These are phyloP conservation scores for Neodiprion pinetum DNA, from an alignment of 1,140 invertebrate genomes.

Conservation along the genomic window DNA sequence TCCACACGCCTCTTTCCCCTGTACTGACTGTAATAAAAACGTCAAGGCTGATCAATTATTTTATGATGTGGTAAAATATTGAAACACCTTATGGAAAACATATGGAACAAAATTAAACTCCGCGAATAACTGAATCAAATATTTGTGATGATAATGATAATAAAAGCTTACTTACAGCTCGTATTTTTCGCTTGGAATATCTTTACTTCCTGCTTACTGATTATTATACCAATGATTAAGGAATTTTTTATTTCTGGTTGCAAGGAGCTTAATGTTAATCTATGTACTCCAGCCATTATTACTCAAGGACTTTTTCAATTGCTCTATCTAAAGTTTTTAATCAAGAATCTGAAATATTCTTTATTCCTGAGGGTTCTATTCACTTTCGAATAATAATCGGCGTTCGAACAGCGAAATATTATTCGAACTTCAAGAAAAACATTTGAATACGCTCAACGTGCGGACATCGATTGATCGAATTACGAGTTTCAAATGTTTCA, in stretches of 20 bases:
- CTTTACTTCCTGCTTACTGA: constrained; percentile 50
- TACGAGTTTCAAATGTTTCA: not conserved
- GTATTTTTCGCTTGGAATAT: constrained; percentile 41
- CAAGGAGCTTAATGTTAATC: constrained; percentile 46
- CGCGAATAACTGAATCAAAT: not conserved
- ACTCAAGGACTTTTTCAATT: not conserved
- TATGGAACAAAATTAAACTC: not conserved
- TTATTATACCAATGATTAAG: constrained; percentile 53
- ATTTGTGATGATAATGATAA: constrained; percentile 1
- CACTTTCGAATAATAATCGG: no score
- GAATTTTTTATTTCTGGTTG: constrained; percentile 49
- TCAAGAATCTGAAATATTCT: not conserved
- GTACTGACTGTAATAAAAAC: constrained; percentile 38
- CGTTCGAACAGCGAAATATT: no score
- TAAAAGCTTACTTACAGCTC: constrained; percentile 43
- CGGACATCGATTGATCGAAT: no score
- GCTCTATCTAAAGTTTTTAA: not conserved
- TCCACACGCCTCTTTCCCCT: constrained; percentile 68
- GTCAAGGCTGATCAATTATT: constrained; percentile 11
- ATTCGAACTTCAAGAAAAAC: no score
- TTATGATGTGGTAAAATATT: not conserved
- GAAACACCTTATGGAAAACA: no score
- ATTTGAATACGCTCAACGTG: no score
- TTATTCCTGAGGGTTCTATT: no score
- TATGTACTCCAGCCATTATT: constrained; percentile 48